phyloP scores from a whole-genome alignment of 1,140 invertebrate genomes.

The Lanistes nyassanus region DNA sequence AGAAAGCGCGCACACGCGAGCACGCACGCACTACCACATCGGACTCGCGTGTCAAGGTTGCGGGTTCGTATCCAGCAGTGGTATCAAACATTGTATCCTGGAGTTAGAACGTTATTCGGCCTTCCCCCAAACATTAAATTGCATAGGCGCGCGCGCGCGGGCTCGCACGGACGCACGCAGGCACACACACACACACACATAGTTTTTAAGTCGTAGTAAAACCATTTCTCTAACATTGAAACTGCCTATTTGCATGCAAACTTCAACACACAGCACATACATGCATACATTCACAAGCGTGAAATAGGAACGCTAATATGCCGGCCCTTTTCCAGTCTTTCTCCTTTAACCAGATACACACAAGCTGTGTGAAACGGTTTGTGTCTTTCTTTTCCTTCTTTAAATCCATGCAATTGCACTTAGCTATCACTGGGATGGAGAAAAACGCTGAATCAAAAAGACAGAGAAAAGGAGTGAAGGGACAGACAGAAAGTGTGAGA shows the following conservation, averaged over 20 bases:
- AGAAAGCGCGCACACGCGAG: background rate
- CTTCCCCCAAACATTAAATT: background rate
- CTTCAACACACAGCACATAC: conserved; percentile 5
- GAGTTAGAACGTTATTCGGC: no score
- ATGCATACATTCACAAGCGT: background rate
- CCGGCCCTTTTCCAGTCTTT: no score
- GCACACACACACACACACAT: conserved; percentile 10
- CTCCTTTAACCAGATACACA: no score
- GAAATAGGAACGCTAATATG: no score
- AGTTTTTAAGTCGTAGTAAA: no score
- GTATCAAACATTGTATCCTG: no score
- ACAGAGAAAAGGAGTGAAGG: conserved; percentile 7
- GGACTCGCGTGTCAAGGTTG: no score
- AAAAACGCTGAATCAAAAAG: conserved; percentile 9
- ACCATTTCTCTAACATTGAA: background rate
- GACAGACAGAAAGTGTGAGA: conserved; percentile 12
- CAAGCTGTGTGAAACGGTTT: no score
- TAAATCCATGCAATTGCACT: no score
- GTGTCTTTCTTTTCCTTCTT: no score
- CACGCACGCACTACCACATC: conserved; percentile 4
- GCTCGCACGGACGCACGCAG: background rate
- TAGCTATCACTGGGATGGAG: no score
- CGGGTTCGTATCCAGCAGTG: no score
- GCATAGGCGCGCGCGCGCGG: background rate
- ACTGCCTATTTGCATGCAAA: background rate